Evolutionary conservation across 1,140 invertebrate species (phyloP).

Genomic region (Rhyzopertha dominica): DNA sequence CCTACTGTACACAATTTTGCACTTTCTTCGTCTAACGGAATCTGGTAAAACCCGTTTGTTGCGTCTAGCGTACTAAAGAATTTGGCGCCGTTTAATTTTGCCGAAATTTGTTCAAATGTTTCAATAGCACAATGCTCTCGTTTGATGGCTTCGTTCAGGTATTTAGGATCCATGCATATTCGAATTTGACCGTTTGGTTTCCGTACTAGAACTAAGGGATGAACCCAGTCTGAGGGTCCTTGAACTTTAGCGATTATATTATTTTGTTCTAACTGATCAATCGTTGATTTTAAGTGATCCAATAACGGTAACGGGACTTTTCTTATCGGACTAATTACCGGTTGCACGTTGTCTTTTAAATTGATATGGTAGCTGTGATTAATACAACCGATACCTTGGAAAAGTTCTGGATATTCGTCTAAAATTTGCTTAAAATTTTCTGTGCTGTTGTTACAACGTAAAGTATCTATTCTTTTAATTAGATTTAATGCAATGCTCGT

Average conservation of each 20-base stretch:
- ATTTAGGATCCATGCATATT: conserved; percentile 50
- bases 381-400: conserved; percentile 4
- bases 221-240: conserved; percentile 48
- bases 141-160: conserved; percentile 48
- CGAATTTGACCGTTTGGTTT: conserved; percentile 46
- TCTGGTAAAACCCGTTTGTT: conserved; percentile 40
- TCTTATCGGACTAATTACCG: conserved; percentile 13
- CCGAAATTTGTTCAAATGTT: conserved; percentile 44
- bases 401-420: conserved; percentile 5
- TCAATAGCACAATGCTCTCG: conserved; percentile 44
- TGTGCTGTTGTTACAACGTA: too few species aligned
- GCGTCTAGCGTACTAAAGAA: conserved; percentile 48
- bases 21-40: conserved; percentile 33
- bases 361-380: conserved; percentile 7
- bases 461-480: conserved; percentile 11
- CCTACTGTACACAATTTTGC: conserved; percentile 41
- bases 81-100: conserved; percentile 41
- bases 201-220: conserved; percentile 44
- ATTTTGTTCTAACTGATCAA: conserved; percentile 11
- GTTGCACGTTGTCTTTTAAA: conserved; percentile 8
- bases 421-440: conserved; percentile 9
- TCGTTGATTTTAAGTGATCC: conserved; percentile 6
- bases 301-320: conserved; percentile 14
- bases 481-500: conserved; percentile 13
- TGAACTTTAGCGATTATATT: conserved; percentile 20